Conservation (phyloP, 2,797 vertebrate species). For the Microctenopoma steveboyesi region DNA sequence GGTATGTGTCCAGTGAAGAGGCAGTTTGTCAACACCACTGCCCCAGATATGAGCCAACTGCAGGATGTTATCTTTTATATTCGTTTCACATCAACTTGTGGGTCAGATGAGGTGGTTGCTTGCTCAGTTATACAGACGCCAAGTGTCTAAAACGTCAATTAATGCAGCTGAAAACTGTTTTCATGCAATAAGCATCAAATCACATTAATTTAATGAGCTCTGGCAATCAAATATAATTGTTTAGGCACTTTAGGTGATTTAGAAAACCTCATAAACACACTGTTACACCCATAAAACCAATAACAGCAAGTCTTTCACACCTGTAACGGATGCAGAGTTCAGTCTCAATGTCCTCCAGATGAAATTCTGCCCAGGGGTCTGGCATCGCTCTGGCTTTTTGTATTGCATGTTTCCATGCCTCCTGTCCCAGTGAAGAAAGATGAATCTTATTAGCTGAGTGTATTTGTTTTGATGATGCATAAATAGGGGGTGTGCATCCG, state of each 20-base stretch:
- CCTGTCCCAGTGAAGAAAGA: slow-evolving; percentile 77
- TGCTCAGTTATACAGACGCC: too few species aligned
- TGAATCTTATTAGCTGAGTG: not conserved
- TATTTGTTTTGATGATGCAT: not conserved
- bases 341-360: slow-evolving; percentile 90
- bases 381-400: slow-evolving; percentile 96
- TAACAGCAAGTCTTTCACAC: slow-evolving; percentile 62
- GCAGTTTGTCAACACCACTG: slow-evolving; percentile 42
- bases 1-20: not conserved
- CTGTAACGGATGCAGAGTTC: slow-evolving; percentile 92
- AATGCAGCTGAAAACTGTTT: not conserved
- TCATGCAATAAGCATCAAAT: not conserved
- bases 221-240: too few species aligned
- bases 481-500: not conserved
- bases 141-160: not conserved
- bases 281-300: not conserved
- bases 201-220: too few species aligned
- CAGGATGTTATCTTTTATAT: too few species aligned
- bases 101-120: not conserved
- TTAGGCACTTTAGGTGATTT: too few species aligned
- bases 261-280: not conserved
- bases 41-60: slow-evolving; percentile 13
- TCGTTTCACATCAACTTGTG: not conserved
- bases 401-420: slow-evolving; percentile 93
- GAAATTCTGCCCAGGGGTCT: slow-evolving; percentile 98